These are phyloP conservation scores for Pelagia noctiluca DNA, from an alignment of 30 jellyfish, hydroid and myxozoan genomes.

Conservation along the genomic window DNA sequence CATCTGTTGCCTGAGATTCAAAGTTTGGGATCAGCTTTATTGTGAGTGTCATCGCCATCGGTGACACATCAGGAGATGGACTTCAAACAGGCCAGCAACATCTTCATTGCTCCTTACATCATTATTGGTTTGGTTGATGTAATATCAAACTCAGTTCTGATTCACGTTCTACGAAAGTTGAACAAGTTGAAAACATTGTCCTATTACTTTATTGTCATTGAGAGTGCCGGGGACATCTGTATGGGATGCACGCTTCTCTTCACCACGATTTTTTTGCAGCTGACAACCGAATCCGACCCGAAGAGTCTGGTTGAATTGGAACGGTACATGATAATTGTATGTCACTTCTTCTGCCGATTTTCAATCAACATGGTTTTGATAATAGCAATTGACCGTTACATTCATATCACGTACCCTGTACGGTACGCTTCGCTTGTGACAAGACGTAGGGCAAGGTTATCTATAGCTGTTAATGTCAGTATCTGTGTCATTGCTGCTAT, in stretches of 20 bases:
- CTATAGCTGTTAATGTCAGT: not conserved
- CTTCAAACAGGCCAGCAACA: too few species aligned
- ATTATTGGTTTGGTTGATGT: not conserved
- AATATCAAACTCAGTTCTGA: slow-evolving; percentile 1
- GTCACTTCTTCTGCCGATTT: not conserved
- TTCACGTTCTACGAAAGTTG: slow-evolving; percentile 15
- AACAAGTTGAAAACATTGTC: not conserved
- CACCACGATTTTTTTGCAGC: not conserved
- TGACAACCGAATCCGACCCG: not conserved
- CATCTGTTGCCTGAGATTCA: too few species aligned
- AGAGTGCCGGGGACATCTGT: slow-evolving; percentile 27
- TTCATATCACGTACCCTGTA: not conserved
- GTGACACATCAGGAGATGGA: too few species aligned
- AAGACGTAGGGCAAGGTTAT: not conserved
- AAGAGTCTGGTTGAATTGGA: not conserved
- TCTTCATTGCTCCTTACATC: not conserved
- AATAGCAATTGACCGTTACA: not conserved
- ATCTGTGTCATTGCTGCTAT: not conserved
- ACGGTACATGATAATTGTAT: not conserved
- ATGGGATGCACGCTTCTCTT: slow-evolving; percentile 7
- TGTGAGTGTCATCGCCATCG: too few species aligned
- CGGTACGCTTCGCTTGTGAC: not conserved
- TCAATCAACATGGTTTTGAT: not conserved
- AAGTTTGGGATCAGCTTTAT: too few species aligned
- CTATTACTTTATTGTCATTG: slow-evolving; percentile 3